phyloP scores from a whole-genome alignment of 2,797 vertebrate genomes.

The Centropyge bicolor region DNA sequence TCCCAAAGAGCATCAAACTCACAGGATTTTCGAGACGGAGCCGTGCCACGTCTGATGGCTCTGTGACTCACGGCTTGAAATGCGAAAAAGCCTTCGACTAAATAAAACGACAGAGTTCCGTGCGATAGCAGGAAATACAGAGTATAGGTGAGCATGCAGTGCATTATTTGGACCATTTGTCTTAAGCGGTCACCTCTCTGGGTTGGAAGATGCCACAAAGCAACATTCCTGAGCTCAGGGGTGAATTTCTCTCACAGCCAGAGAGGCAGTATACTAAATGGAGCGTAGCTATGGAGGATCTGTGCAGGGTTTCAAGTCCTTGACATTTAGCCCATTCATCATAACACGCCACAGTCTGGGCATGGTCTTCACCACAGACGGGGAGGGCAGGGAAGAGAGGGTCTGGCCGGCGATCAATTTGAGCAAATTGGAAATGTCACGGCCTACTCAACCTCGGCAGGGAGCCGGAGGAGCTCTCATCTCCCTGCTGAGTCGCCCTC shows the following conservation, averaged over 20 bases:
- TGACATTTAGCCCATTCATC: constrained; percentile 86
- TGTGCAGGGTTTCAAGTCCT: constrained; percentile 79
- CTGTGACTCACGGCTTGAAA: constrained; percentile 39
- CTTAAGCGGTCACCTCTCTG: constrained; percentile 20
- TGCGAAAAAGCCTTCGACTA: constrained; percentile 24
- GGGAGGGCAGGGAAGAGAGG: constrained; percentile 71
- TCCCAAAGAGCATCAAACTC: constrained; percentile 54
- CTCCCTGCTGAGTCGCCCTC: constrained; percentile 74
- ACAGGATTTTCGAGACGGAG: constrained; percentile 18
- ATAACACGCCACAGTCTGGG: constrained; percentile 76
- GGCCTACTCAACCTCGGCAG: constrained; percentile 83
- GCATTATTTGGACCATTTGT: constrained; percentile 38
- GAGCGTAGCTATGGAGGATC: constrained; percentile 69
- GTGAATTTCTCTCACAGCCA: constrained; percentile 48
- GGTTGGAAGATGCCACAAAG: constrained; percentile 36
- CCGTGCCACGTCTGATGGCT: constrained; percentile 16
- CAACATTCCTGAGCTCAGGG: constrained; percentile 53
- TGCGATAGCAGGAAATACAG: constrained; percentile 9
- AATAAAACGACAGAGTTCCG: constrained; percentile 30
- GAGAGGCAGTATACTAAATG: constrained; percentile 73
- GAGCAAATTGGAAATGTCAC: constrained; percentile 87
- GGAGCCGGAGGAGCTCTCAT: constrained; percentile 81
- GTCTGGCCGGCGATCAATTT: constrained; percentile 84
- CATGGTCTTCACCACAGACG: constrained; percentile 72
- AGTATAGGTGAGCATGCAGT: neutral